Base-by-base conservation (phyloP, 2,888 invertebrate species). In the Argyresthia albistria region DNA sequence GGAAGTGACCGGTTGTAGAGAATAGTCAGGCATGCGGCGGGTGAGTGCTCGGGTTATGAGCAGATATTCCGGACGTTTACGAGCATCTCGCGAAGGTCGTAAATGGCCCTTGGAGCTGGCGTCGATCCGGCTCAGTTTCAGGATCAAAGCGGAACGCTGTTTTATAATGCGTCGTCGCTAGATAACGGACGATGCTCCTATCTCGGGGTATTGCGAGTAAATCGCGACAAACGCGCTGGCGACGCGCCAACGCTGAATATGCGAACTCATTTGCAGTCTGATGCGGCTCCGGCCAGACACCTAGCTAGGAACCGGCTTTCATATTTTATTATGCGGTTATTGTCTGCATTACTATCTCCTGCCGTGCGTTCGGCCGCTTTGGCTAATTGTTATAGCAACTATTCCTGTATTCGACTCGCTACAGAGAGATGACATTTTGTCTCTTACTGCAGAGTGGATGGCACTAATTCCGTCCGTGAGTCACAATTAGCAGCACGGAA, bases 191-290 rank as follows among this genome's bases (percentile, higher is more conserved):
- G 66, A 66, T 65, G 67, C 63, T 63, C 64, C 59, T 14, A n/a
- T 9, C 62, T 54, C 55, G 54, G 57, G 60, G 55, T 57, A 53
- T 57, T 60, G 60, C 61, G 61, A 56, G 56, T 59, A 35, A 39
- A 62, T 61, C 62, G 65, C 68, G 65, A 66, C 73, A 66, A 25
- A 62, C 69, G 47, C 55, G 55, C 68, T 81, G 83, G 82, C 76
- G 50, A 14, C 11, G 2, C 52, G 79, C 82, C 83, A 82, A 14
- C 35, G 63, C 54, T 56, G 60, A 72, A 71, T 67, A 74, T 80
- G 82, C 80, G 80, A 70, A 79, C 73, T 79, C 72, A 78, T 79
- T 74, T 73, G 76, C 75, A 75, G 70, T 72, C 66, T 67, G 61
- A 67, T 64, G 64, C 66, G 62, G 62, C 63, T 74, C 66, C 74